Percentiles rank a stretch among this genome's conserved stretches.
phyloP scores from a whole-genome alignment of 2,888 invertebrate species.

The Herminia tarsipennalis region DNA sequence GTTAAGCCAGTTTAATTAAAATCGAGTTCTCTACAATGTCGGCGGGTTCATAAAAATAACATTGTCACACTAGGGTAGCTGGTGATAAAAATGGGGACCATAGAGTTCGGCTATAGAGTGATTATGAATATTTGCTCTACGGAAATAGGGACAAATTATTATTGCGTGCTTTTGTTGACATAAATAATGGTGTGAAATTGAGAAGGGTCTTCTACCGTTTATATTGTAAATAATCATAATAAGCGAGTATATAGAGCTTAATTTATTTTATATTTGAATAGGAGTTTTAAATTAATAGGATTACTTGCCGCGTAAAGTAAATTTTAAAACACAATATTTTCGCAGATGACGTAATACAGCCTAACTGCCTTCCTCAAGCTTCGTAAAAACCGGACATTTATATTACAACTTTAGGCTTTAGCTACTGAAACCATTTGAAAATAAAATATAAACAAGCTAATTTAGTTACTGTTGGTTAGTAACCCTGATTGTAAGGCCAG shows the following conservation, averaged over 20 bases:
- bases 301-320: background rate
- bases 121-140: conserved; percentile 66
- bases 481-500: too few relatives aligned
- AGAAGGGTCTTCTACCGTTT: conserved; percentile 42
- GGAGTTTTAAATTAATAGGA: conserved; percentile 5
- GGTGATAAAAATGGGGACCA: conserved; percentile 41
- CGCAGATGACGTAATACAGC: background rate
- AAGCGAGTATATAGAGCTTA: conserved; percentile 16
- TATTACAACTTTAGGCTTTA: too few relatives aligned
- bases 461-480: too few relatives aligned
- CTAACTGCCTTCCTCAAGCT: too few relatives aligned
- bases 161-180: conserved; percentile 71
- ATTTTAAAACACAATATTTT: background rate
- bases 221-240: conserved; percentile 18
- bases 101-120: conserved; percentile 35
- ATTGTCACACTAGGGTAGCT: conserved; percentile 51
- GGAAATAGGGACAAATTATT: conserved; percentile 57
- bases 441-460: too few relatives aligned
- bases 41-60: conserved; percentile 80
- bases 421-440: too few relatives aligned
- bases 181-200: conserved; percentile 71
- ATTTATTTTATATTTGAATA: conserved; percentile 2
- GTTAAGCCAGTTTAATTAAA: conserved; percentile 81
- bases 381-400: too few relatives aligned
- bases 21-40: conserved; percentile 59